Evolutionary conservation across 2,888 invertebrate species (phyloP), one percentile per base, ranked within the genome.

Genomic region (Sussaba pulchella): DNA sequence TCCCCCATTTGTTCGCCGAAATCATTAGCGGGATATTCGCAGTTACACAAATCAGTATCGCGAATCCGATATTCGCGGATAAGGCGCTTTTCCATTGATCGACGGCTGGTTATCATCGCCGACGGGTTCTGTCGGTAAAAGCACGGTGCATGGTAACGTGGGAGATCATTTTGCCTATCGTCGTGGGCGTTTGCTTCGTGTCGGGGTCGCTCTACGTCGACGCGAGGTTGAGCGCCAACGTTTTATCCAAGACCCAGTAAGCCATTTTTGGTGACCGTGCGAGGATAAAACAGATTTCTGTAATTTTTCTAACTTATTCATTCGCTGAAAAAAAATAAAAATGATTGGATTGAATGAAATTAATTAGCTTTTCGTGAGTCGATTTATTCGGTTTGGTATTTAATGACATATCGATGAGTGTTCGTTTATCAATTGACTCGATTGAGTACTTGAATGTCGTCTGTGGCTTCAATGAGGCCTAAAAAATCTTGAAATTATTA

Each of bases 11-110:
- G 41, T 69, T 69, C 67, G 41, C 39, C 67, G 67, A 54, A 69
- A 54, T 69, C 67, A 69, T 69, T 69, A 69, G 54, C 54, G 52
- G 14, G 36, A 41, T 41, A 24, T 41, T 54, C 31, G 31, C 31
- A 69, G 39, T 26, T 12, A 41, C n/a, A 10, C 24, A 21, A 39
- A 41, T 50, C 6, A 52, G 17, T 14, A 50, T 9, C 12, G 6
- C 19, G 36, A 31, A 50, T n/a, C 5, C 19, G n/a, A 12, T n/a
- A 36, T 50, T 66, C 17, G 31, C 2, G 12, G 14, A 14, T 61
- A n/a, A 21, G 21, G 14, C 21, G 43, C 50, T 14, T 2, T 14
- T 21, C 19, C 24, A 21, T 14, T 21, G 2, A 10, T 24, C 9
- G 54, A 2, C 10, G 54, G 26, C 41, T n/a, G 17, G 67, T 69